Base-by-base conservation (phyloP, 2,888 invertebrate species). In the Steinernema hermaphroditum region DNA sequence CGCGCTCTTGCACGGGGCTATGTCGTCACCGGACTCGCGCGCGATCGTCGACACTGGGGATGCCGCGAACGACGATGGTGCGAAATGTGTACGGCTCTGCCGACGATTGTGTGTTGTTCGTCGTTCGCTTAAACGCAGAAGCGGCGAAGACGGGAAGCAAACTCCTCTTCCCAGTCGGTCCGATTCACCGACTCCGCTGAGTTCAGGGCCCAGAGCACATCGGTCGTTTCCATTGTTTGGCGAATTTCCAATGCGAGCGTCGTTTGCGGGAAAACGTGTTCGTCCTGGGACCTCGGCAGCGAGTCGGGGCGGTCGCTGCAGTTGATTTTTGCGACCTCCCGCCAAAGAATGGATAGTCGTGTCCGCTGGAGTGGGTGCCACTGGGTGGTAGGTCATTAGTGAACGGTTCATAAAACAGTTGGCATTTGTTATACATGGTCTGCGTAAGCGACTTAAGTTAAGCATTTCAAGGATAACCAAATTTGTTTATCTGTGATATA, bases 301-400 rank as follows among this genome's bases (percentile, higher is more conserved):
- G 34, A 62, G 16, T 4, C 27, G 4, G 54, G 19, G 19, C 12
- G 19, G 49, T 19, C 19, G 24, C 32, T 62, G 9, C 32, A 62
- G 62, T 62, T 62, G 62, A 34, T 62, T 62, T 62, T 62, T 62
- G 62, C 62, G 62, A 62, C 34, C 34, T 62, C 62, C 62, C 62
- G 62, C 62, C 62, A 62, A 62, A 32, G 62, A 62, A 62, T 62
- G 62, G 62, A 62, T 62, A 16, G 62, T 14, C 32, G 50, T 37
- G n/a, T n/a, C n/a, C n/a, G n/a, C n/a, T n/a, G n/a, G n/a, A n/a
- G n/a, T n/a, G n/a, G n/a, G n/a, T n/a, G n/a, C n/a, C n/a, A n/a
- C n/a, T n/a, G 43, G n/a, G 46, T 14, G 46, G 46, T 46, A 46
- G n/a, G n/a, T n/a, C n/a, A n/a, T n/a, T n/a, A n/a, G n/a, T n/a